Conservation (phyloP, 2,113 vertebrate species). For the Chionomys nivalis region DNA sequence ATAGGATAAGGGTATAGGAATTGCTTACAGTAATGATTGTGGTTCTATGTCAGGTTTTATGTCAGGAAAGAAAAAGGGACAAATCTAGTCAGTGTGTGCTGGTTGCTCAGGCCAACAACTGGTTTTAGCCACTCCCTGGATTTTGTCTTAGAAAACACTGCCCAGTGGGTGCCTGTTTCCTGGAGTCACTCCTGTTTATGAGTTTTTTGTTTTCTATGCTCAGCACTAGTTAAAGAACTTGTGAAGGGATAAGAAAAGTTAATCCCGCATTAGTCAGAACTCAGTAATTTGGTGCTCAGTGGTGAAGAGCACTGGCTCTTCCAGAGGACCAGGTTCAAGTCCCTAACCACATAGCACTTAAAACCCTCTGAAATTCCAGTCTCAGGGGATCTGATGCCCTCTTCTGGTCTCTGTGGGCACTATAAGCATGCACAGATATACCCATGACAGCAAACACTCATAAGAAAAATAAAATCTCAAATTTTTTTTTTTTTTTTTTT, state of each 20-base stretch:
- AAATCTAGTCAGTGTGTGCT: neutral
- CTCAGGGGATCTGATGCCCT: no score
- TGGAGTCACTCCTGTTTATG: neutral
- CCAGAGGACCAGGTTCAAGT: no score
- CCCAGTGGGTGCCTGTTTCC: neutral
- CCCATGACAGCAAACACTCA: no score
- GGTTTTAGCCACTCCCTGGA: neutral
- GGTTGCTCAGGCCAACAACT: accelerated
- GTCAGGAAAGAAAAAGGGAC: neutral
- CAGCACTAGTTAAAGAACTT: neutral
- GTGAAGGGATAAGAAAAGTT: neutral
- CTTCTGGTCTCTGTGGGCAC: no score
- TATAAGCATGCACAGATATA: no score
- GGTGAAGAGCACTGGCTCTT: no score
- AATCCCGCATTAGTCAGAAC: no score
- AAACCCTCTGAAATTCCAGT: no score
- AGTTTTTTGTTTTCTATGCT: neutral
- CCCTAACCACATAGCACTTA: no score
- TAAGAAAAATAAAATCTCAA: no score
- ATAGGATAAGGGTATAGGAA: neutral
- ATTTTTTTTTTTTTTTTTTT: no score
- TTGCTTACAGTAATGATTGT: neutral
- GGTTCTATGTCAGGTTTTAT: neutral
- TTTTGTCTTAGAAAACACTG: neutral
- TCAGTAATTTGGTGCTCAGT: no score